phyloP scores from a whole-genome alignment of 2,888 invertebrate genomes.

The Cryptus viduatorius region DNA sequence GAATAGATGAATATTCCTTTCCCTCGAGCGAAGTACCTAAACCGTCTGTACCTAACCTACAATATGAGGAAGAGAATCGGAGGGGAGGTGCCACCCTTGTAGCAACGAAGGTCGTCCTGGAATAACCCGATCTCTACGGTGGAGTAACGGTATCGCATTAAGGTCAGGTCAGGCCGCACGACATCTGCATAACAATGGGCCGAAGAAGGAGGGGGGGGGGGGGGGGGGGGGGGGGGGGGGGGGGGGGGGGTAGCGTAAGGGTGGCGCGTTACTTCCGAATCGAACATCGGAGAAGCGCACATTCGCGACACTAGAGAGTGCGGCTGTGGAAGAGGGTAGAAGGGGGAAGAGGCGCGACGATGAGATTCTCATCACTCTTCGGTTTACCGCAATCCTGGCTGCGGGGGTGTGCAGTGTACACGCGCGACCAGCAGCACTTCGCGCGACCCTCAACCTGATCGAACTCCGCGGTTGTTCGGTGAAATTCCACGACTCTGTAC shows the following conservation, averaged over 20 bases:
- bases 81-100: neutral
- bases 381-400: constrained; percentile 53
- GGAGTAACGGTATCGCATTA: constrained; percentile 54
- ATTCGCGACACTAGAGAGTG: constrained; percentile 34
- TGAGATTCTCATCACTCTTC: constrained; percentile 64
- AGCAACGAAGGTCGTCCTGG: constrained; percentile 33
- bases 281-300: constrained; percentile 46
- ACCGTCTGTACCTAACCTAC: neutral
- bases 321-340: neutral
- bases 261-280: constrained; percentile 48
- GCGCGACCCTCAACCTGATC: constrained; percentile 28
- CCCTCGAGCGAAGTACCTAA: neutral
- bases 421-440: constrained; percentile 20
- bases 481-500: constrained; percentile 25
- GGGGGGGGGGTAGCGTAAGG: neutral
- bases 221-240: neutral
- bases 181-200: constrained; percentile 63
- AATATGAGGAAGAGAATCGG: neutral
- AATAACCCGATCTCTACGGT: constrained; percentile 32
- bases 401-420: constrained; percentile 15
- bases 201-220: neutral
- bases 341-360: constrained; percentile 38
- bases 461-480: constrained; percentile 25
- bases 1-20: constrained; percentile 4
- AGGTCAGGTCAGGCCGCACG: constrained; percentile 50